Base-by-base conservation (phyloP, 2,113 vertebrate species). In the Petrocephalus zakoni region DNA sequence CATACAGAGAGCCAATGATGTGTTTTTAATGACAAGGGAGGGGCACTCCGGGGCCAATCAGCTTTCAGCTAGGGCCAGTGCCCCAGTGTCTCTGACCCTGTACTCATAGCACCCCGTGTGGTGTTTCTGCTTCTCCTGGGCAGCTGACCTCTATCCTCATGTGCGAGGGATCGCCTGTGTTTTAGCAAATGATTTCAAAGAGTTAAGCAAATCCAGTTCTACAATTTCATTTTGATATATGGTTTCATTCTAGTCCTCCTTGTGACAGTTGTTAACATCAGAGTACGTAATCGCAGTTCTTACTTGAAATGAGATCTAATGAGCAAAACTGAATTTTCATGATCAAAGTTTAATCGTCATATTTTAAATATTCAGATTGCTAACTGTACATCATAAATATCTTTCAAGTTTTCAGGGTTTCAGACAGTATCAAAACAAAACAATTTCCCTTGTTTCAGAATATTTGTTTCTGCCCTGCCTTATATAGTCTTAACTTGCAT, bases 341-440 rank as follows among this genome's bases (percentile, higher is more conserved):
- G 46, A 51, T 29, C 19, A 10, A 52, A 25, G 82, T 85, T 85
- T 51, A 51, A 85, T 85, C 10, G 17, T 42, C 17, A 42, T 17
- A 78, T 78, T 75, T 42, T 78, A 68, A 55, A 75, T 22, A 88
- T 83, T 22, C 10, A n/a, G 11, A 64, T 21, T 47, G 56, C 37
- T 87, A 17, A 72, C n/a, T 29, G 21, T 72, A 72, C 61, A 87
- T 72, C 58, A 78, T 78, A 78, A 72, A 68, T 72, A 68, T n/a
- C 22, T 37, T 87, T 61, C 55, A 64, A 61, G 34, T 46, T 78
- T 61, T 64, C 42, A 46, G 3, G 21, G 86, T 47, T 22, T 87
- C 37, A 49, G 17, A 29, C 34, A 46, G 1, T 47, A 64, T 46
- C 21, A 87, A 64, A 46, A 64, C 3, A 61, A 42, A 19, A 11